Base-by-base conservation (phyloP, 2,888 invertebrate genomes). In the Sussaba pulchella region DNA sequence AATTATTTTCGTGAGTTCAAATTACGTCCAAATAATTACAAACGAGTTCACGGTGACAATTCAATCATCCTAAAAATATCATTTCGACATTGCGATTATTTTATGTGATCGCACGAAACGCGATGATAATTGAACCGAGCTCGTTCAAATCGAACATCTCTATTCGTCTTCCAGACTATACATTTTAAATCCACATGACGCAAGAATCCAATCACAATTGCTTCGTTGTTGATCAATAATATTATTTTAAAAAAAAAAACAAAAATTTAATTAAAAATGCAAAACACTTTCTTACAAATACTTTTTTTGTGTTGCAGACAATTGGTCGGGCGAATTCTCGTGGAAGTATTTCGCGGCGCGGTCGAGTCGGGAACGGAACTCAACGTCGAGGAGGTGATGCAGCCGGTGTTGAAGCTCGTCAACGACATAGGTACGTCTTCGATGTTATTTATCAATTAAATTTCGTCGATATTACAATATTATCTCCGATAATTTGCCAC, bases 251-350 rank as follows among this genome's bases (percentile, higher is more conserved):
- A 31, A 2, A 31, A 6, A 43, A 43, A 1, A 43, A 17, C 17
- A 5, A 31, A 57, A 57, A 36, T n/a, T n/a, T n/a, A 52, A 19
- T 31, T 14, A 26, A 24, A 4, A 59, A 26, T 17, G 36, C 19
- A 66, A 24, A 41, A 10, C 1, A 63, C 39, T 69, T 64, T 19
- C 45, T 43, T 39, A 24, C 26, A 26, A 52, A 39, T 31, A 26
- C n/a, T n/a, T 54, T 10, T 4, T 63, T 50, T 14, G 1, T 87
- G 82, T 94, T 94, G 39, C 93, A 95, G 95, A 85, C 94, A 94
- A 91, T 92, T 94, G 92, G 94, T 94, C 72, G 94, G 94, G 1
- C 92, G 94, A 78, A 92, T 94, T 80, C 91, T 95, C 75, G 90
- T 94, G 88, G 94, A 94, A 82, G 93, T 94, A 70, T 93, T 94